Conservation (phyloP, 2,113 vertebrate genomes). For the Perca schrenkii region DNA sequence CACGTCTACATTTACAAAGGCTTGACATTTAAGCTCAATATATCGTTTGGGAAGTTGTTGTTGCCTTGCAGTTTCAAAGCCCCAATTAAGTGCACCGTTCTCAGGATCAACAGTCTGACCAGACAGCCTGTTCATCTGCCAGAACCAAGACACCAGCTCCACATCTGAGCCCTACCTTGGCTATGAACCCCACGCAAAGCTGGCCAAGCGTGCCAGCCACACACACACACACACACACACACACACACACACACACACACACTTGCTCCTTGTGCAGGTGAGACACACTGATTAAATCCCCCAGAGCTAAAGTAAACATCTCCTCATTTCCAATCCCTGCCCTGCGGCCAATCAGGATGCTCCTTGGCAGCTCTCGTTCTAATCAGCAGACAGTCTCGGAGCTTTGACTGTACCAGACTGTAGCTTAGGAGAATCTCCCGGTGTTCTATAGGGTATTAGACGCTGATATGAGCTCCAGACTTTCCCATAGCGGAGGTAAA, state of each 20-base stretch:
- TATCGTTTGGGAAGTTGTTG: no score
- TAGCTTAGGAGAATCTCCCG: constrained; percentile 48
- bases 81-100: neutral
- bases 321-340: constrained; percentile 45
- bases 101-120: constrained; percentile 33
- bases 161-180: neutral
- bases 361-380: neutral
- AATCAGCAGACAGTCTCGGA: constrained; percentile 28
- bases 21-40: no score
- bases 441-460: constrained; percentile 36
- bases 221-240: constrained; percentile 4
- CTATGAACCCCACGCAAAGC: neutral
- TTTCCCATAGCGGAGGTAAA: neutral
- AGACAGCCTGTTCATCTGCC: constrained; percentile 5
- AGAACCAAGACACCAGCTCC: neutral
- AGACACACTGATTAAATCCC: constrained; percentile 14
- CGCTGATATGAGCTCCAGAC: constrained; percentile 27
- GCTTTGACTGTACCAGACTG: constrained; percentile 40
- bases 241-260: constrained; percentile 13
- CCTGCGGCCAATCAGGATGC: constrained; percentile 44
- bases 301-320: constrained; percentile 43
- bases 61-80: no score
- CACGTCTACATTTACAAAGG: no score
- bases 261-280: neutral
- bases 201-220: constrained; percentile 15